Evolutionary conservation across 2,113 vertebrate species (phyloP).

Genomic region (Leucopsar rothschildi): DNA sequence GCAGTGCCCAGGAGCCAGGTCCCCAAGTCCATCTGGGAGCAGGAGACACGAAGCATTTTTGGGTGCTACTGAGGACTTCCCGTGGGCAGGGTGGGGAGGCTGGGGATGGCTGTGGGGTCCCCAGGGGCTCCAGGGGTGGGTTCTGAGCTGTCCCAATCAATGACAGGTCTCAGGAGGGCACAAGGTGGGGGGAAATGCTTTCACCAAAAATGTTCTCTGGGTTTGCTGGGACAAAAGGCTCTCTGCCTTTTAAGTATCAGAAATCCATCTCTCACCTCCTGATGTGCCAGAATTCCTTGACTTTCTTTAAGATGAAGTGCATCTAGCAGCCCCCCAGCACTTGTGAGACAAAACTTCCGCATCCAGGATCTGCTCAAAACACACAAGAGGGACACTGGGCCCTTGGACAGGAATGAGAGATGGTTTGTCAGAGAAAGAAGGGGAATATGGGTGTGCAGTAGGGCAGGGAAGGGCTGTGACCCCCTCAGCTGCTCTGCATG

Average conservation of each 20-base stretch:
- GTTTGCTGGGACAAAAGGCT: not conserved
- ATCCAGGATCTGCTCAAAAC: not conserved
- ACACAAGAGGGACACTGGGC: not conserved
- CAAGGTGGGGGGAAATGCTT: not conserved
- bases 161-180: not conserved
- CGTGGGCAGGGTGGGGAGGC: rapidly evolving
- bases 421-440: not conserved
- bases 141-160: not conserved
- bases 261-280: not conserved
- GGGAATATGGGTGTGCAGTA: not conserved
- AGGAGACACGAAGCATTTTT: not conserved
- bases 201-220: not conserved
- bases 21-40: not conserved
- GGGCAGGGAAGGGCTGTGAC: not conserved
- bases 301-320: not conserved
- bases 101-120: not conserved
- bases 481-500: not conserved
- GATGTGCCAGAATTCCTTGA: not conserved
- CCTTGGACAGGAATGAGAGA: not conserved
- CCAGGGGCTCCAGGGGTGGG: not conserved
- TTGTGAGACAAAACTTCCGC: not conserved
- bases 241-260: not conserved
- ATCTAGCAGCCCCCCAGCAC: not conserved
- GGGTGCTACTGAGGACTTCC: not conserved
- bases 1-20: not conserved